Evolutionary conservation across 2,888 invertebrate species (phyloP), one percentile per base, ranked within the genome.

Genomic region (Caenorhabditis plicata): DNA sequence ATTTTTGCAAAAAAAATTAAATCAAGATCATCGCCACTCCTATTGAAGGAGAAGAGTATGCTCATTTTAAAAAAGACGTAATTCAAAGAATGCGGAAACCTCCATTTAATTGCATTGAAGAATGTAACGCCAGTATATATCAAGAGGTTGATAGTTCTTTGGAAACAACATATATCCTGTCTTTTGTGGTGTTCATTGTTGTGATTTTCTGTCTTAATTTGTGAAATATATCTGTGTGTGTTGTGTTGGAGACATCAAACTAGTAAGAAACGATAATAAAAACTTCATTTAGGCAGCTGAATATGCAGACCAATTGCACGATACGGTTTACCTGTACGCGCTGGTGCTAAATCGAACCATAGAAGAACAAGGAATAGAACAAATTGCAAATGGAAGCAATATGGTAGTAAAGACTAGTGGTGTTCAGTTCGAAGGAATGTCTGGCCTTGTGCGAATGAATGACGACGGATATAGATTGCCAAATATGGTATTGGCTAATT

Each of bases 301-400:
- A 22, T 72, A 72, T 39, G 64, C 69, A 2, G 65, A 64, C 36
- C 67, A 69, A 50, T 47, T 72, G 25, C 68, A 69, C 42, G 71
- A 72, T 25, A 57, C 71, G 8, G 58, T 69, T 3, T 69, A 69
- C 32, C 44, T 68, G 17, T 72, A 69, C 38, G 71, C 61, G 1
- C 11, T 63, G 2, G 53, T 69, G 3, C 44, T 72, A 29, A 69
- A 69, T 35, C 51, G 48, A 46, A 64, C 67, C 9, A 61, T 70
- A 11, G 42, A 46, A 13, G 46, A 53, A 17, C 52, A 68, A 25
- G 60, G 60, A 7, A 41, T 52, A 20, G 51, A 51, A 7, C 52
- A 56, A 39, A 56, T 54, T 22, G 25, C 40, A 20, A 55, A 61
- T 31, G 65, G 65, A 15, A 54, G 55, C 33, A 52, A 44, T 23